These are phyloP conservation scores for Cyphomyrus plagiostoma DNA, from an alignment of 2,113 vertebrate genomes.

Conservation along the genomic window DNA sequence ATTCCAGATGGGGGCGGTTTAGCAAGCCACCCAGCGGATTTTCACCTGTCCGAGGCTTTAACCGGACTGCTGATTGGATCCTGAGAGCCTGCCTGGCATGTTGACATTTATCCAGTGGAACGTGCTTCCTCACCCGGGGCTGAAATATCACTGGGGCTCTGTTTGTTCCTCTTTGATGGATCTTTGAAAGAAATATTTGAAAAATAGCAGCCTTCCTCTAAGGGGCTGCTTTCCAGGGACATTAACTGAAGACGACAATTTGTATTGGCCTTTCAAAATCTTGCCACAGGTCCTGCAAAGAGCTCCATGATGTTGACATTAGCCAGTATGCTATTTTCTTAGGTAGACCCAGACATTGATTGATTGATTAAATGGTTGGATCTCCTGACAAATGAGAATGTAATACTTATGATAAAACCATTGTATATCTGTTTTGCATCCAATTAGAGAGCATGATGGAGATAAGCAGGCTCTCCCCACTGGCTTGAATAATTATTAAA, in stretches of 20 bases:
- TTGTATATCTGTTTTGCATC: neutral
- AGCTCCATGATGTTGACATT: neutral
- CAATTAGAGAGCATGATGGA: neutral
- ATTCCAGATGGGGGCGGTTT: neutral
- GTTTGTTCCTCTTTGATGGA: constrained; percentile 9
- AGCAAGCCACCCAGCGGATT: neutral
- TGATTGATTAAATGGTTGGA: neutral
- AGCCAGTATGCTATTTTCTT: neutral
- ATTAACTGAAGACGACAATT: constrained; percentile 5
- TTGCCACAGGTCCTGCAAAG: neutral
- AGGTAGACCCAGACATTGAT: neutral
- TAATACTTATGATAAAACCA: neutral
- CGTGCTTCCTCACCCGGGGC: neutral
- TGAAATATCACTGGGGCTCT: constrained; percentile 6
- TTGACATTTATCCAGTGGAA: neutral
- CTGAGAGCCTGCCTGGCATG: neutral
- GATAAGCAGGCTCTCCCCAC: neutral
- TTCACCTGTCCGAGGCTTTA: neutral
- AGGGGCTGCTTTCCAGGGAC: neutral
- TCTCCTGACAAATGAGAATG: neutral
- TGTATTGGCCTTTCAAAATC: constrained; percentile 3
- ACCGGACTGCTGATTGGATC: neutral
- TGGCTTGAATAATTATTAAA: neutral
- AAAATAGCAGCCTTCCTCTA: neutral
- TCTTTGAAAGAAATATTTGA: neutral